Percentiles rank a stretch among this genome's conserved stretches.
phyloP scores from a whole-genome alignment of 2,888 invertebrate species.

The Drosophila parthenogenetica region DNA sequence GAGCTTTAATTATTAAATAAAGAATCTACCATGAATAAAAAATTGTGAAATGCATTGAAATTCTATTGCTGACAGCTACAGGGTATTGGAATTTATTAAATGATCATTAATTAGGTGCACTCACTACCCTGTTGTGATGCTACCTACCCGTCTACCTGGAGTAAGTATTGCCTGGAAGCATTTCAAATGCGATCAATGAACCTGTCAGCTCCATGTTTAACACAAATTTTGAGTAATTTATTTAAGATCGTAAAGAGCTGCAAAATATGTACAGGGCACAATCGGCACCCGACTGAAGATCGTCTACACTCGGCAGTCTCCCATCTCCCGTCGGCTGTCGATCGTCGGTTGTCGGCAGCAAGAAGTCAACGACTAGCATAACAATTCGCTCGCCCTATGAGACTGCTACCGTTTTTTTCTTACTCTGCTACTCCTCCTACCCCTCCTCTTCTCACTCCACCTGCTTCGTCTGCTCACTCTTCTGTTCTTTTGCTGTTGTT shows the following conservation, averaged over 20 bases:
- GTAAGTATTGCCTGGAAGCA: conserved; percentile 32
- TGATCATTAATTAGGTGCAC: conserved; percentile 66
- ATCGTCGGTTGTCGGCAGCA: conserved; percentile 25
- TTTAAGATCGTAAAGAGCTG: conserved; percentile 73
- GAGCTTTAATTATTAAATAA: conserved; percentile 82
- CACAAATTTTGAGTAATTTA: conserved; percentile 75
- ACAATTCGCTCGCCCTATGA: conserved; percentile 81
- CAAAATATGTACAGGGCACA: conserved; percentile 69
- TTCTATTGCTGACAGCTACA: conserved; percentile 58
- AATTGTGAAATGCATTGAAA: conserved; percentile 44
- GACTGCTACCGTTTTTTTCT: conserved; percentile 72
- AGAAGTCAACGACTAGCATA: conserved; percentile 77
- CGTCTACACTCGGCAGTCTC: conserved; percentile 8
- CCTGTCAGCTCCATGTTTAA: conserved; percentile 57
- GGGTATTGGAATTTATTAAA: conserved; percentile 54
- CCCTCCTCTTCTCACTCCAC: not conserved
- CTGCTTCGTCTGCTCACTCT: not conserved
- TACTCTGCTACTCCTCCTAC: conserved; percentile 2
- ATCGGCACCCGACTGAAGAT: conserved; percentile 10
- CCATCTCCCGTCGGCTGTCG: not conserved
- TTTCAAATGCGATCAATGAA: conserved; percentile 80
- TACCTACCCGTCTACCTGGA: conserved; percentile 1
- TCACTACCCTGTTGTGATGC: conserved; percentile 7
- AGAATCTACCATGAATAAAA: conserved; percentile 68
- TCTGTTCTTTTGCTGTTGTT: conserved; percentile 12